Base-by-base conservation (phyloP, 2,113 vertebrate species). In the Ophiodon elongatus region DNA sequence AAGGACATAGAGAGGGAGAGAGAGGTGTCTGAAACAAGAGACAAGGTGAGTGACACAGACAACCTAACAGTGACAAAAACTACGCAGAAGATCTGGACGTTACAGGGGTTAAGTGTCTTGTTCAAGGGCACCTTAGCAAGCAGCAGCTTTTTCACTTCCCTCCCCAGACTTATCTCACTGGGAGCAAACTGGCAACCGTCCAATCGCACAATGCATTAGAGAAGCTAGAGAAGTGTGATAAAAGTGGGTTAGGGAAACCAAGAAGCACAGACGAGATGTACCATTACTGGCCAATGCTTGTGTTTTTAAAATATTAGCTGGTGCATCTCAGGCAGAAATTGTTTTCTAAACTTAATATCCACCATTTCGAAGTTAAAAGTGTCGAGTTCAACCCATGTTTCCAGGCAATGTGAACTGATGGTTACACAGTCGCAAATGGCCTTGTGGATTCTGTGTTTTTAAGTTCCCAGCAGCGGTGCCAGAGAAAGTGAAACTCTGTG, bases 31-130 rank as follows among this genome's bases (percentile, higher is more conserved):
- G n/a, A n/a, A n/a, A n/a, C n/a, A n/a, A n/a, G n/a, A n/a, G n/a
- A n/a, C n/a, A n/a, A n/a, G n/a, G n/a, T n/a, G n/a, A n/a, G n/a
- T n/a, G n/a, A n/a, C n/a, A n/a, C n/a, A n/a, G n/a, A n/a, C n/a
- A n/a, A n/a, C n/a, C n/a, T n/a, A n/a, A n/a, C n/a, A n/a, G n/a
- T n/a, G n/a, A n/a, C n/a, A n/a, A n/a, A n/a, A n/a, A n/a, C n/a
- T n/a, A n/a, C n/a, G n/a, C n/a, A n/a, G n/a, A n/a, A n/a, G n/a
- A n/a, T n/a, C n/a, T n/a, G n/a, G n/a, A n/a, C n/a, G n/a, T n/a
- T n/a, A n/a, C n/a, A n/a, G n/a, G n/a, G 59, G 78, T 79, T 73
- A 82, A 84, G 62, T 65, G 80, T 29, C 59, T 70, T 84, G 27
- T 82, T 83, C 69, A 88, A 84, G n/a, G 66, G 73, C 73, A 73